phyloP scores from a whole-genome alignment of 2,888 invertebrate genomes.

The Leucophenga maculata region DNA sequence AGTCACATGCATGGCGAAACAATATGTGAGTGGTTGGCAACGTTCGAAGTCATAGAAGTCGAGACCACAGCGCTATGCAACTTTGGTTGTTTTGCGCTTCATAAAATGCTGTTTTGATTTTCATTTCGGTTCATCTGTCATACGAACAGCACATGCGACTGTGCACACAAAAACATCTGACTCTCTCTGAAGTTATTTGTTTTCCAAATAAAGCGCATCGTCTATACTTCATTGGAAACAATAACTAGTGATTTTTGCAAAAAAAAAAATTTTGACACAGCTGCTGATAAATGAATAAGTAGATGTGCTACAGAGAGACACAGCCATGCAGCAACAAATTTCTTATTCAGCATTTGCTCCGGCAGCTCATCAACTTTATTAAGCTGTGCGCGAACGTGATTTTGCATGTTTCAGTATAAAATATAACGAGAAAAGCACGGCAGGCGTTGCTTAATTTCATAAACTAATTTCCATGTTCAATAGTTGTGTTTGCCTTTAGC shows the following conservation, averaged over 20 bases:
- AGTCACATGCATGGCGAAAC: not conserved
- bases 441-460: not conserved
- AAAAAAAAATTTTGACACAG: too few relatives aligned
- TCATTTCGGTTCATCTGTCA: not conserved
- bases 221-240: not conserved
- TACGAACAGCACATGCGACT: too few relatives aligned
- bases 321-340: not conserved
- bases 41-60: too few relatives aligned
- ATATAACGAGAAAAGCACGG: not conserved
- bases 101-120: slow-evolving; percentile 2
- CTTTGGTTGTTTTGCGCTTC: not conserved
- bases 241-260: too few relatives aligned
- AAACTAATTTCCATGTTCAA: slow-evolving; percentile 8
- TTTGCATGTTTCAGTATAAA: not conserved
- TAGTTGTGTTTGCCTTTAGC: not conserved
- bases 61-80: not conserved
- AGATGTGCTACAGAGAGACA: not conserved
- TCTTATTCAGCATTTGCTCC: not conserved
- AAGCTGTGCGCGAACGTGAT: not conserved
- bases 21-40: not conserved
- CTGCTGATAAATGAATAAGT: not conserved
- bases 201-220: slow-evolving; percentile 13
- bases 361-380: not conserved
- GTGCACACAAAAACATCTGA: not conserved
- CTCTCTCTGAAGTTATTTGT: slow-evolving; percentile 2